Evolutionary conservation across 2,888 invertebrate species (phyloP), one percentile per base, ranked within the genome.

Genomic region (Lymantria dispar): DNA sequence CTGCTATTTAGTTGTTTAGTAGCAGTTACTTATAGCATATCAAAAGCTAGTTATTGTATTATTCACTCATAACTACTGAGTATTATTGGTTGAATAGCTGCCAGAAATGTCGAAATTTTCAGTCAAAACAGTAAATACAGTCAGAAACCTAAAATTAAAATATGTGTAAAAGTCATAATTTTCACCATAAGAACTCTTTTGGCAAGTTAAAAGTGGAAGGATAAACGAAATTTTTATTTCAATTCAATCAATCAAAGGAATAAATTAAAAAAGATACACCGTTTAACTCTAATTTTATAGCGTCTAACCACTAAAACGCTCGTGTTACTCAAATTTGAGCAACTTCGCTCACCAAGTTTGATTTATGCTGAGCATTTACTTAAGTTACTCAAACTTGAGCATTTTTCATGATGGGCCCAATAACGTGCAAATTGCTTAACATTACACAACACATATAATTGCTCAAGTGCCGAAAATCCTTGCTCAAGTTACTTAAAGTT

Each of bases 171-270:
- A 53, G 64, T 11, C 52, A 64, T 59, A 72, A 62, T 62, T 62
- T 60, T 62, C 51, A 73, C 72, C 52, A 80, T 75, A 80, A 78
- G 76, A 78, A 68, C 60, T 62, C 69, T 72, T 68, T 71, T 80
- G 84, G 84, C 84, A 84, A 83, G 84, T 77, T 66, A 52, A 14
- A 14, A 8, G 3, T 40, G 40, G 47, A 64, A 60, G 50, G 40
- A 62, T 48, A 10, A 37, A 45, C 37, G 10, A 31, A 36, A 54
- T 55, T 63, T 56, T 56, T 41, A 15, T 22, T 55, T 66, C 52
- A 56, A 62, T 52, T 40, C 29, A 49, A 22, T 22, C 50, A 41
- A 49, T 54, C 47, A 66, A 60, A 63, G 56, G 50, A 60, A 66
- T 58, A 65, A 63, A 61, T 67, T 22, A 64, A 61, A 47, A 61